Evolutionary conservation across 1,140 invertebrate genomes (phyloP), one percentile per base, ranked within the genome.

Genomic region (Bombus waltoni): DNA sequence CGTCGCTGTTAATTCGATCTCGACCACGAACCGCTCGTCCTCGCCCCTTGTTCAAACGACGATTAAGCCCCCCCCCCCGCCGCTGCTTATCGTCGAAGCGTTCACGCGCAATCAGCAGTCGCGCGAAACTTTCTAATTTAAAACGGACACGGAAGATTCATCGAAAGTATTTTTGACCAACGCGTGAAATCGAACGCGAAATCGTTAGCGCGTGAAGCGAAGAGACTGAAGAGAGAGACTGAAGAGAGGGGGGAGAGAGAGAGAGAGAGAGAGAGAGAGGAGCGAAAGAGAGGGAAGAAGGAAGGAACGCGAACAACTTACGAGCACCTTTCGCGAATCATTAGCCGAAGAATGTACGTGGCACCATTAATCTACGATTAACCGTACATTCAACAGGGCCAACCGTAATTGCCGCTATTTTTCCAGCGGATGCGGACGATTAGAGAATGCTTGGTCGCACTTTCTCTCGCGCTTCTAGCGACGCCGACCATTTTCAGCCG

Each of bases 381-480:
- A 83, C 70, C 80, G 9, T 81, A 59, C 66, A 35, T 87, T 77
- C 25, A 85, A 74, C 65, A 13, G 75, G 70, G 28, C 66, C n/a
- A 74, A 89, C 57, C 75, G 76, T 87, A 85, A 91, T 91, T 88
- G 91, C 83, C 80, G 85, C 81, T 84, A 92, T 92, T 93, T 94
- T 94, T 92, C 90, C 92, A 88, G 90, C 92, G 90, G 90, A 93
- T 91, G 89, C 90, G 89, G 91, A 92, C 91, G 92, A 93, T 94
- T 92, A 93, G 91, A 94, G 93, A 94, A 94, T 93, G 77, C 70
- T 57, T 80, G 90, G 73, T 91, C 82, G 91, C 91, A 93, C 93
- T 94, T 94, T 94, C 93, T 93, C 92, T 62, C 78, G 79, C 57
- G 71, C 53, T 70, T 42, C 65, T 47, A 28, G 1, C 13, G 15